Percentiles rank a stretch among this genome's conserved stretches.
Conservation (phyloP, 2,888 invertebrate species). For the Sialis fuliginosa region DNA sequence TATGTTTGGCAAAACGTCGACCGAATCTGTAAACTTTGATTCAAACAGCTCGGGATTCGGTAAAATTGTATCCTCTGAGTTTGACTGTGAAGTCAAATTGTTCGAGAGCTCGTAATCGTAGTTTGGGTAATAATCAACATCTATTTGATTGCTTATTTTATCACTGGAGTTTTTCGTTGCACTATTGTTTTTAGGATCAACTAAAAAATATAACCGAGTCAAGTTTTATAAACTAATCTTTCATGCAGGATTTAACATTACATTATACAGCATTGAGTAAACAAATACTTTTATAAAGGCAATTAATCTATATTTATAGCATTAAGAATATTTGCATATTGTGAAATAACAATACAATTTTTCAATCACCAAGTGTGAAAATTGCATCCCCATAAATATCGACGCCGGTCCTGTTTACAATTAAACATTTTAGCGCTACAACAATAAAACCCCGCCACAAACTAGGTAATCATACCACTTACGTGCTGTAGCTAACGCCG, state of each 20-base stretch:
- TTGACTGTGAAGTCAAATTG: slow-evolving; percentile 15
- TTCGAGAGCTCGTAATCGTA: slow-evolving; percentile 22
- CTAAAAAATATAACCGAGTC: not conserved
- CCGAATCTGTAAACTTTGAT: slow-evolving; percentile 19
- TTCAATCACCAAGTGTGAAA: too few relatives aligned
- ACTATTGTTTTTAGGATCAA: not conserved
- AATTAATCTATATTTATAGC: too few relatives aligned
- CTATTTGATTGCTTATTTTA: slow-evolving; percentile 6
- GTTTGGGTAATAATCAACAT: slow-evolving; percentile 23
- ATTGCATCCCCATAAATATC: too few relatives aligned
- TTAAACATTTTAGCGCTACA: too few relatives aligned
- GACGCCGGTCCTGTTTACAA: too few relatives aligned
- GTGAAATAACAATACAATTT: too few relatives aligned
- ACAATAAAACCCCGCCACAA: too few relatives aligned
- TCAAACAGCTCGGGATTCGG: slow-evolving; percentile 22
- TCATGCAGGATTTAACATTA: not conserved
- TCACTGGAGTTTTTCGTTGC: not conserved
- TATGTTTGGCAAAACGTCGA: slow-evolving; percentile 29
- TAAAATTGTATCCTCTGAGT: slow-evolving; percentile 20
- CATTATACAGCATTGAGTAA: too few relatives aligned
- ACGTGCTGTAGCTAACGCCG: too few relatives aligned
- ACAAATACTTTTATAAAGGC: too few relatives aligned
- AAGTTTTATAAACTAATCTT: not conserved
- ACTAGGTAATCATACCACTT: too few relatives aligned
- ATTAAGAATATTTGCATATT: too few relatives aligned